Evolutionary conservation across 2,797 vertebrate species (phyloP), one percentile per base, ranked within the genome.

Genomic region (Sebastes goodei): DNA sequence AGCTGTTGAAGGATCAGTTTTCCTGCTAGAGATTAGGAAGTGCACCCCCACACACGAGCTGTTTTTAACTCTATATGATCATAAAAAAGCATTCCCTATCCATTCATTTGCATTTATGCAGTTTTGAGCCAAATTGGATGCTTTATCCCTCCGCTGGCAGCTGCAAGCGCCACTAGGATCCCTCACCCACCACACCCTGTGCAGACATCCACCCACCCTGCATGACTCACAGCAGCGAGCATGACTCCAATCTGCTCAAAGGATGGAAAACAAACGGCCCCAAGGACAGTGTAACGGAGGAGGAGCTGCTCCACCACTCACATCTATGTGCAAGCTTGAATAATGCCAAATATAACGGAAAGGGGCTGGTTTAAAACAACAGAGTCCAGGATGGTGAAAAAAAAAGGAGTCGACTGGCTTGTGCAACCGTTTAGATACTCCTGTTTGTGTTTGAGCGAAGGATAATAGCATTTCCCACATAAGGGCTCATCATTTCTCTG

Each of bases 171-270:
- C 81, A 78, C 56, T 73, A 63, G 72, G 87, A 85, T 87, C 91
- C 82, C 63, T 89, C 83, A 74, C 86, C 83, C 81, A 88, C 94
- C 94, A 94, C 96, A 89, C 95, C 95, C 94, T 88, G 76, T 4
- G 56, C 11, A 92, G 90, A 89, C 86, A 94, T 89, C 81, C 85
- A 92, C 88, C 91, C 92, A 85, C 91, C 84, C 80, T 35, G 87
- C 76, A 90, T 96, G 95, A 96, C 80, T 95, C 95, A 95, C 86
- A 81, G 65, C 25, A 33, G 65, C 20, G 33, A 88, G 80, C 72
- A 86, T 90, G 92, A 93, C 89, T 94, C 35, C 77, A 86, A 90
- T 92, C 89, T 87, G 74, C 74, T 69, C 56, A 78, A 87, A 81
- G 74, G 84, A 93, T 90, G 90, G 90, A 92, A 93, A 94, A 89